A percentile compares a stretch with the other conserved stretches of the same genome.
phyloP scores from a whole-genome alignment of 2,888 invertebrate genomes.

The Plagodis dolabraria region DNA sequence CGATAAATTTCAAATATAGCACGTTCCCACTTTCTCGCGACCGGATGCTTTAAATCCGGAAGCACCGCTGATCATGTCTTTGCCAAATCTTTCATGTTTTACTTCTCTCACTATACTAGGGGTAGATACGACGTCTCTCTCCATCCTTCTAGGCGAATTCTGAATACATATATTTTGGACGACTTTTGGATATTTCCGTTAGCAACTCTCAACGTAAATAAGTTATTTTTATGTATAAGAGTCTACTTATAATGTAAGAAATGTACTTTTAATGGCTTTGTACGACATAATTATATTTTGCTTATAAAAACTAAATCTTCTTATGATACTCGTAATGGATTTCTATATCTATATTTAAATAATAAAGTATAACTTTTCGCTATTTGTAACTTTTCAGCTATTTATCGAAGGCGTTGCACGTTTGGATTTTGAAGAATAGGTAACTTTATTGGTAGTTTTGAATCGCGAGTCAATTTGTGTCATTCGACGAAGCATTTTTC shows the following conservation, averaged over 20 bases:
- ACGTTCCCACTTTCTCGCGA: conserved; percentile 40
- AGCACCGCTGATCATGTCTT: conserved; percentile 32
- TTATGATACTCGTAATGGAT: conserved; percentile 64
- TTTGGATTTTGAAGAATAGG: conserved; percentile 36
- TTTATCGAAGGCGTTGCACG: conserved; percentile 43
- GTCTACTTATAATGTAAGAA: conserved; percentile 56
- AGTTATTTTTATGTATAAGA: conserved; percentile 52
- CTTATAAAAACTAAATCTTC: conserved; percentile 59
- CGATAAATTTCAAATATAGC: conserved; percentile 38
- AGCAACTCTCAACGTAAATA: conserved; percentile 65
- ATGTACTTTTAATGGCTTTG: conserved; percentile 59
- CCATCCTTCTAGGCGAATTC: conserved; percentile 62
- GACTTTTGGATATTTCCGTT: conserved; percentile 78
- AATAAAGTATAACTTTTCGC: conserved; percentile 43
- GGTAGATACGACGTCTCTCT: conserved; percentile 41
- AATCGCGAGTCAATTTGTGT: conserved; percentile 69
- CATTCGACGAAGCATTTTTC: conserved; percentile 57
- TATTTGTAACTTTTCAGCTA: conserved; percentile 52
- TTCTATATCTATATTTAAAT: conserved; percentile 40
- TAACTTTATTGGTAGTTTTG: conserved; percentile 52
- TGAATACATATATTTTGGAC: conserved; percentile 72
- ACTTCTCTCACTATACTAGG: conserved; percentile 42
- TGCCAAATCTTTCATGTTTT: conserved; percentile 62
- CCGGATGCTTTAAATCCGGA: conserved; percentile 18
- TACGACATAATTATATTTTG: conserved; percentile 59